Conservation (phyloP, 2,113 vertebrate species). For the Cathartes aura region DNA sequence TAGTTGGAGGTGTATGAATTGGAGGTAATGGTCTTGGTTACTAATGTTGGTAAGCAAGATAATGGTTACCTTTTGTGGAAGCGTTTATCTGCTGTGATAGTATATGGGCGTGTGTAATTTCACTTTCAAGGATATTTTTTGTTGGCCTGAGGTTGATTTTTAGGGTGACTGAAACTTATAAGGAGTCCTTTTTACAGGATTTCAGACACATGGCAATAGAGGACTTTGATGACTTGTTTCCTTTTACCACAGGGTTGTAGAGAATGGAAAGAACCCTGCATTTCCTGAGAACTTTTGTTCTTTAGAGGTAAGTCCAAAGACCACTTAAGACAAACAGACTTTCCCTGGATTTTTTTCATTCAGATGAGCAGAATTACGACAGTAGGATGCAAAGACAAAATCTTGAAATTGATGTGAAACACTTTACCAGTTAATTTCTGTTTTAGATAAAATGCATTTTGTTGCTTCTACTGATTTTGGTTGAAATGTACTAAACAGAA, state of each 20-base stretch:
- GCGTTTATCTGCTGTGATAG: background rate
- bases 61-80: background rate
- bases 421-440: background rate
- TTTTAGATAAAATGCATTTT: background rate
- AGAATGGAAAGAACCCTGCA: conserved; percentile 46
- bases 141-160: background rate
- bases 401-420: background rate
- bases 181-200: background rate
- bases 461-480: background rate
- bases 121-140: background rate
- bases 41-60: background rate
- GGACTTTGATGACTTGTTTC: conserved; percentile 54
- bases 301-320: conserved; percentile 43
- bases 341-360: background rate
- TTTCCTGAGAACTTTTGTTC: conserved; percentile 53
- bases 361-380: background rate
- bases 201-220: background rate
- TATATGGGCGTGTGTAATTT: background rate
- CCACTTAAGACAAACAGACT: background rate
- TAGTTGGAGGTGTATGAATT: background rate
- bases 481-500: background rate
- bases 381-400: background rate
- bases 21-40: background rate
- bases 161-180: background rate
- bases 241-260: conserved; percentile 55